Conservation (phyloP, 2,113 vertebrate genomes). For the Castor canadensis region DNA sequence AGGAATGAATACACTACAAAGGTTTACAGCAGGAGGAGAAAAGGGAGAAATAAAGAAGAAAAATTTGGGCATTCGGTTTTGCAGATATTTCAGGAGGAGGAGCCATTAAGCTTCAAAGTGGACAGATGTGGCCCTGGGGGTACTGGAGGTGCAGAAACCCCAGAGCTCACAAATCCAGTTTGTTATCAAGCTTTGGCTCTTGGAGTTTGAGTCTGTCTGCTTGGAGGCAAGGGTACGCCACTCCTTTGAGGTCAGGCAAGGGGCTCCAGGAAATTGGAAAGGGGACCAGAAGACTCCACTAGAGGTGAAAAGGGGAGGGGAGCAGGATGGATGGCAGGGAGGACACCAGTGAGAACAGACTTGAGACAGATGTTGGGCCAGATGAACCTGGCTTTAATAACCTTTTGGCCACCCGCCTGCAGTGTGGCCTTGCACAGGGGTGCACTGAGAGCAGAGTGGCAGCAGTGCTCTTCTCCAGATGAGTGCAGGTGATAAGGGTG, state of each 20-base stretch:
- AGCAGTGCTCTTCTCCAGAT: not conserved
- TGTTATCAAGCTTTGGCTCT: not conserved
- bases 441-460: not conserved
- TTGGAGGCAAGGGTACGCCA: not conserved
- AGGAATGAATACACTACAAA: not conserved
- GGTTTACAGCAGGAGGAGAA: not conserved
- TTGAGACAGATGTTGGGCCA: not conserved
- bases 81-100: not conserved
- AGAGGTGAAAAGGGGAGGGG: not conserved
- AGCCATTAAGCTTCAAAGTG: not conserved
- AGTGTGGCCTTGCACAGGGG: not conserved
- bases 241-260: not conserved
- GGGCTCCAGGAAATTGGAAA: not conserved
- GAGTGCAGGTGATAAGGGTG: not conserved
- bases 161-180: not conserved
- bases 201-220: not conserved
- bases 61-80: not conserved
- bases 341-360: not conserved
- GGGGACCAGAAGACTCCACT: not conserved
- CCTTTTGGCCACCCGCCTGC: not conserved
- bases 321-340: not conserved
- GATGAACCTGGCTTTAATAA: not conserved
- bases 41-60: not conserved
- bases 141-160: rapidly evolving
- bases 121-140: not conserved